Conservation (phyloP, 2,888 invertebrate genomes). For the Labia minor region DNA sequence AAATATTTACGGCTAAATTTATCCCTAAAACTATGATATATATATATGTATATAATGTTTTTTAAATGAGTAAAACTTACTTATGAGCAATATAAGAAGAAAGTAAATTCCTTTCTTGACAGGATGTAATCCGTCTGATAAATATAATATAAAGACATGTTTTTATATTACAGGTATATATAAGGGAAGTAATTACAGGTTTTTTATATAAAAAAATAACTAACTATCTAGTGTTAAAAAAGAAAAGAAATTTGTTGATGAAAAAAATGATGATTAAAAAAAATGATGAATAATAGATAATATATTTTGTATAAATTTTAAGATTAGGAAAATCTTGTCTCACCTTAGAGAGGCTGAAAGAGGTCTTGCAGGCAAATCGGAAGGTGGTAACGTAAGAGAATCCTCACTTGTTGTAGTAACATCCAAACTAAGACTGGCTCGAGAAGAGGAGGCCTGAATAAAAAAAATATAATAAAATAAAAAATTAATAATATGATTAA, state of each 20-base stretch:
- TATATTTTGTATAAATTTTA: neutral
- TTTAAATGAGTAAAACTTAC: neutral
- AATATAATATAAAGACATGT: neutral
- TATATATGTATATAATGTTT: neutral
- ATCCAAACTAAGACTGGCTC: slow-evolving; percentile 50
- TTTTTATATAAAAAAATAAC: no score
- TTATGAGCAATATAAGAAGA: neutral
- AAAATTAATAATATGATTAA: neutral
- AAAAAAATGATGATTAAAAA: neutral
- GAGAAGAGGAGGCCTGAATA: slow-evolving; percentile 35
- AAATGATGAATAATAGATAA: neutral
- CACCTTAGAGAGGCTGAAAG: slow-evolving; percentile 24
- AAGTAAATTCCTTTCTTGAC: neutral
- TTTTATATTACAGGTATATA: no score
- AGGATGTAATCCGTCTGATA: neutral
- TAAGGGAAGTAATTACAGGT: no score
- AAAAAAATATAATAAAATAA: neutral
- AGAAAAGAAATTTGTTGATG: no score
- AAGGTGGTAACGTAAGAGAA: slow-evolving; percentile 22
- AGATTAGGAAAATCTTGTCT: neutral
- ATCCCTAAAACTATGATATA: no score
- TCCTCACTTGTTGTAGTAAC: slow-evolving; percentile 32
- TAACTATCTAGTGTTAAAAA: no score
- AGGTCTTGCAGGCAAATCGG: slow-evolving; percentile 25
- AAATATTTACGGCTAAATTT: neutral